Conservation (phyloP, 1,140 invertebrate species). For the Adoxophyes honmai region DNA sequence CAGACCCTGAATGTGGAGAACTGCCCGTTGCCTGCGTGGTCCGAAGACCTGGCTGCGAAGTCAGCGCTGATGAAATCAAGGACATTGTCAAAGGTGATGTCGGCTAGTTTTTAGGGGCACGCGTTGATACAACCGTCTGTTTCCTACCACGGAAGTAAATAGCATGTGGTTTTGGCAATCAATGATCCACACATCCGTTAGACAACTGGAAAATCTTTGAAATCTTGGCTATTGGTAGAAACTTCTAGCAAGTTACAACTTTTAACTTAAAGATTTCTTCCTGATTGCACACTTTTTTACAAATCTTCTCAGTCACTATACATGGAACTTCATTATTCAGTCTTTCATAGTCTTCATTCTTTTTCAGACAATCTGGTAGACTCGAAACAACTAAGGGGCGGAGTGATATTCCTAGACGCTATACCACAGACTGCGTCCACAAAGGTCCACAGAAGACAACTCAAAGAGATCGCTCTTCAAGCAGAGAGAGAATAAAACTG, state of each 20-base stretch:
- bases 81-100: conserved; percentile 31
- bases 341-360: conserved; percentile 2
- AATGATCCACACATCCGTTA: too few species aligned
- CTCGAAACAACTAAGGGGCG: conserved; percentile 76
- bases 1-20: conserved; percentile 77
- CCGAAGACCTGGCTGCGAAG: conserved; percentile 39
- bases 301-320: too few species aligned
- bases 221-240: too few species aligned
- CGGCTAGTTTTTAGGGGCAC: too few species aligned
- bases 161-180: too few species aligned
- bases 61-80: conserved; percentile 60
- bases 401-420: conserved; percentile 78
- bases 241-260: too few species aligned
- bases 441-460: conserved; percentile 79
- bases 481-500: too few species aligned
- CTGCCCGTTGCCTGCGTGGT: conserved; percentile 81
- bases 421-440: conserved; percentile 81
- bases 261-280: too few species aligned
- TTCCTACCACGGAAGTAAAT: too few species aligned
- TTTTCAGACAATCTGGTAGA: conserved; percentile 53
- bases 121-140: too few species aligned
- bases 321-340: neutral
- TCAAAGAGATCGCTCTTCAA: conserved; percentile 44
- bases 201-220: too few species aligned
- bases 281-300: too few species aligned